Percentiles rank a stretch among this genome's conserved stretches.
Conservation (phyloP, 2,888 invertebrate genomes). For the Megastigmus dorsalis region DNA sequence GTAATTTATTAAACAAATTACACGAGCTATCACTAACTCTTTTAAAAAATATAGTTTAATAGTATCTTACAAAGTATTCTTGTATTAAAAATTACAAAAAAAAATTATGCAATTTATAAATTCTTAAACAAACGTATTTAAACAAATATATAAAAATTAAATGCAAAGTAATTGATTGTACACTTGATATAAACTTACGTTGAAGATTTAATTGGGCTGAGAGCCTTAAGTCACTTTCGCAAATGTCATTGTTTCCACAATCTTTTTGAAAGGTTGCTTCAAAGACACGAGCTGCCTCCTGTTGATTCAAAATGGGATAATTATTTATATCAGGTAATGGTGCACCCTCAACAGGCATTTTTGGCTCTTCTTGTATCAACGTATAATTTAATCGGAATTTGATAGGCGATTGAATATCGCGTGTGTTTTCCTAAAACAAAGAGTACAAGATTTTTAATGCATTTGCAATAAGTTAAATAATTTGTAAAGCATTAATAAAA, state of each 20-base stretch:
- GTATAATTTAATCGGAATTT: conserved; percentile 91
- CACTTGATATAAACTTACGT: conserved; percentile 74
- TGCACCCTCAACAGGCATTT: conserved; percentile 75
- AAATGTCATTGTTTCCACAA: conserved; percentile 91
- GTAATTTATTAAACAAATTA: conserved; percentile 31
- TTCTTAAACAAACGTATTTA: background rate
- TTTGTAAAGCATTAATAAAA: background rate
- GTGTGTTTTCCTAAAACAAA: conserved; percentile 80
- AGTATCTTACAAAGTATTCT: background rate
- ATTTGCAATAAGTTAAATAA: background rate
- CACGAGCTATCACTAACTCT: background rate
- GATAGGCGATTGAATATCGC: conserved; percentile 92
- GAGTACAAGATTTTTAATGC: background rate
- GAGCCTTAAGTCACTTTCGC: conserved; percentile 87
- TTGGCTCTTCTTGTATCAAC: conserved; percentile 82
- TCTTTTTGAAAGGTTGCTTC: conserved; percentile 93
- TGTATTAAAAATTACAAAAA: too few relatives aligned
- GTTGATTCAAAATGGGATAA: conserved; percentile 92
- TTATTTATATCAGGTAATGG: conserved; percentile 83
- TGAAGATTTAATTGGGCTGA: conserved; percentile 79
- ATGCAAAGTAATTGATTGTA: background rate
- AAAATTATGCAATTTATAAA: background rate
- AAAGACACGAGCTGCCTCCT: conserved; percentile 86
- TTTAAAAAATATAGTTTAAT: background rate
- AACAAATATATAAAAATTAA: background rate